These are phyloP conservation scores for Hirtodrosophila cameraria DNA, from an alignment of 2,888 invertebrate species.

Conservation along the genomic window DNA sequence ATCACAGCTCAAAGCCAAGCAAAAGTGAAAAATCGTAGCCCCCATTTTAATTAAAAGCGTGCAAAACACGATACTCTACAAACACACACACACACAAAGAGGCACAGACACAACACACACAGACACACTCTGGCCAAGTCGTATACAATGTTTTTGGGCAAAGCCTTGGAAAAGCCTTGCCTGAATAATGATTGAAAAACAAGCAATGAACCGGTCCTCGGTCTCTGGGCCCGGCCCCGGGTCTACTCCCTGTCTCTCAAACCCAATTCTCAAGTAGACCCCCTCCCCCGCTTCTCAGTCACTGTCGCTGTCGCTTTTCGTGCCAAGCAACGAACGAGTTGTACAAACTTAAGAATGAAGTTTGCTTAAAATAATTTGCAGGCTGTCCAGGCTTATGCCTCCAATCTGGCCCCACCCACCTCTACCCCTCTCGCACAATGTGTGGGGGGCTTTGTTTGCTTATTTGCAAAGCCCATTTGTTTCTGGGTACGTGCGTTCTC, in stretches of 20 bases:
- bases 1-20: slow-evolving; percentile 72
- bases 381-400: slow-evolving; percentile 68
- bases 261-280: not conserved
- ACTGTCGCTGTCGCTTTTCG: slow-evolving; percentile 13
- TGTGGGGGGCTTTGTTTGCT: slow-evolving; percentile 70
- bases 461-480: slow-evolving; percentile 78
- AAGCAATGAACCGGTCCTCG: slow-evolving; percentile 59
- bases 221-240: slow-evolving; percentile 9
- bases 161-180: slow-evolving; percentile 73
- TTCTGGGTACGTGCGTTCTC: slow-evolving; percentile 57
- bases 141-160: slow-evolving; percentile 69
- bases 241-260: slow-evolving; percentile 3
- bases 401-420: not conserved
- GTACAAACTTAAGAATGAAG: slow-evolving; percentile 76
- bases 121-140: slow-evolving; percentile 39
- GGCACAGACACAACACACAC: slow-evolving; percentile 8
- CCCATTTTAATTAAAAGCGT: slow-evolving; percentile 80
- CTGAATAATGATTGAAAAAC: slow-evolving; percentile 81
- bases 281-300: not conserved
- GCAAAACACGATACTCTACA: slow-evolving; percentile 75
- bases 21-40: slow-evolving; percentile 77
- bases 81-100: slow-evolving; percentile 34
- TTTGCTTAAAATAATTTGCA: slow-evolving; percentile 77
- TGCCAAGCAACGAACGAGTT: slow-evolving; percentile 58
- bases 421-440: not conserved